These are phyloP conservation scores for Amphilophus citrinellus DNA, from an alignment of 2,113 vertebrate species.

Conservation along the genomic window DNA sequence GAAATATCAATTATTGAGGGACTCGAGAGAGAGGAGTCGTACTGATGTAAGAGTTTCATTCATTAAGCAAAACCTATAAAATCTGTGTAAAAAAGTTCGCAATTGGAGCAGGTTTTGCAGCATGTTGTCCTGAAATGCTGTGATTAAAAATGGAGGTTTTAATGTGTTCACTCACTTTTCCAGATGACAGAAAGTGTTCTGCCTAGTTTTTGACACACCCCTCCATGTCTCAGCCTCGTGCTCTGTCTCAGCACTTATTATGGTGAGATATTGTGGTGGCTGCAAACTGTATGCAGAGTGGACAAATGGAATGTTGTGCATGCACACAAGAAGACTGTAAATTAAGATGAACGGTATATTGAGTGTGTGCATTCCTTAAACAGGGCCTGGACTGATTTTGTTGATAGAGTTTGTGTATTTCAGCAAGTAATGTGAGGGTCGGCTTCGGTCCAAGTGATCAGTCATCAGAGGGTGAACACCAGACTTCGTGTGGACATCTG, in stretches of 20 bases:
- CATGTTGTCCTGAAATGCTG: not conserved
- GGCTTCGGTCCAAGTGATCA: constrained; percentile 5
- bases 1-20: not conserved
- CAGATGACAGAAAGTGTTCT: not conserved
- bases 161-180: not conserved
- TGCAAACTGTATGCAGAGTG: not conserved
- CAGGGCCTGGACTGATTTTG: not conserved
- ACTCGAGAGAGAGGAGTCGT: not conserved
- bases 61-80: not conserved
- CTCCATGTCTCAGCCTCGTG: not conserved
- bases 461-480: not conserved
- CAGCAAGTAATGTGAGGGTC: not conserved
- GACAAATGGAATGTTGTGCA: not conserved
- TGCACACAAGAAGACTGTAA: not conserved
- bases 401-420: not conserved
- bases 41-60: not conserved
- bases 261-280: not conserved
- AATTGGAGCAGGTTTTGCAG: not conserved
- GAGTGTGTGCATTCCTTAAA: not conserved
- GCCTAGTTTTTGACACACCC: not conserved
- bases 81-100: not conserved
- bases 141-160: not conserved
- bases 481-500: not conserved
- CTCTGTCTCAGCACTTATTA: not conserved
- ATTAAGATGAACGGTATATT: not conserved